These are phyloP conservation scores for Invenusta paracnida DNA, from an alignment of 2,888 invertebrate genomes.

Conservation along the genomic window DNA sequence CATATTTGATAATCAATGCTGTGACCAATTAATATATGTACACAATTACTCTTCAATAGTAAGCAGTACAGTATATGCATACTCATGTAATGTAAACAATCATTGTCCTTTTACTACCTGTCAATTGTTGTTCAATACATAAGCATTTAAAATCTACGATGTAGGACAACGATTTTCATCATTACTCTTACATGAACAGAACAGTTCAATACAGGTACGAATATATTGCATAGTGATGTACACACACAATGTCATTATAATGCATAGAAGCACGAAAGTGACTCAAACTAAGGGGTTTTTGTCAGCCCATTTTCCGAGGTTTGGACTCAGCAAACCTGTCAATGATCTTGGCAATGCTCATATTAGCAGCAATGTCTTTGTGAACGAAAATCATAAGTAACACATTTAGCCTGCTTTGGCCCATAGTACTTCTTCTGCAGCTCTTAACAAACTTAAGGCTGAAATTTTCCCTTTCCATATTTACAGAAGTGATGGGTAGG, in stretches of 20 bases:
- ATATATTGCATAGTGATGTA: constrained; percentile 11
- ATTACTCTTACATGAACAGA: neutral
- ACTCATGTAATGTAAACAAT: constrained; percentile 21
- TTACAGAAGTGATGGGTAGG: neutral
- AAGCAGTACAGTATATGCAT: neutral
- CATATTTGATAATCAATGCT: neutral
- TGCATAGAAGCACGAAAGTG: constrained; percentile 12
- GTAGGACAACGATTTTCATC: constrained; percentile 8
- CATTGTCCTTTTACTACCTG: neutral
- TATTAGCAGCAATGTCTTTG: neutral
- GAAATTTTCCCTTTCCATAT: no score
- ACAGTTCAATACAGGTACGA: neutral
- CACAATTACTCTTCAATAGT: constrained; percentile 11
- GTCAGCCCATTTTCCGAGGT: neutral
- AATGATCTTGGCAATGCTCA: neutral
- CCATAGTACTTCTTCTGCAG: neutral
- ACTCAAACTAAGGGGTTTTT: constrained; percentile 12
- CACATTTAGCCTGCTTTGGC: neutral
- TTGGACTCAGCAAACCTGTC: neutral
- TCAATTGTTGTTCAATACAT: neutral
- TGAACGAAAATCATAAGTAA: neutral
- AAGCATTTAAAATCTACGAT: neutral
- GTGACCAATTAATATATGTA: constrained; percentile 22
- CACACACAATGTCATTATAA: neutral
- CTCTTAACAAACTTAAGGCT: no score